Percentiles rank a stretch among this genome's conserved stretches.
phyloP scores from a whole-genome alignment of 2,113 vertebrate species.

The Thamnaconus septentrionalis region DNA sequence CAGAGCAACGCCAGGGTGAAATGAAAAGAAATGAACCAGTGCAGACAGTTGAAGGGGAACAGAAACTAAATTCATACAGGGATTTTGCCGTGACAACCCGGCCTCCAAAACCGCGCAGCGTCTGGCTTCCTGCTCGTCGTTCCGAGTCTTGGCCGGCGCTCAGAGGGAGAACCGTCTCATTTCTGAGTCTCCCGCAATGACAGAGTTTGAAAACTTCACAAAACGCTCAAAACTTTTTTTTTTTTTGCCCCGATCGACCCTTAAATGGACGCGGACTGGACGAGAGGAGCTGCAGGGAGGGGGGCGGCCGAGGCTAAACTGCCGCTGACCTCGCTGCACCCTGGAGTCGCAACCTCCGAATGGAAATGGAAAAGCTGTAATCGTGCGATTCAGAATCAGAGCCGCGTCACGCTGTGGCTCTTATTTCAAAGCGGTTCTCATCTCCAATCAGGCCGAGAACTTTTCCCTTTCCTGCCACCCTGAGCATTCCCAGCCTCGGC shows the following conservation, averaged over 20 bases:
- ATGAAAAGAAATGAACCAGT: not conserved
- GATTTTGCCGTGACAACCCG: slow-evolving; percentile 67
- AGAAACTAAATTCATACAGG: slow-evolving; percentile 5
- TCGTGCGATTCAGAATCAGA: slow-evolving; percentile 3
- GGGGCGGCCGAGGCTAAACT: not conserved
- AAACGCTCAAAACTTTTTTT: not conserved
- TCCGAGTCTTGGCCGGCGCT: slow-evolving; percentile 53
- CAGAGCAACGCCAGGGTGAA: slow-evolving; percentile 13
- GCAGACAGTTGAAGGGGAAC: not conserved
- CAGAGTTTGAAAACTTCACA: slow-evolving; percentile 35
- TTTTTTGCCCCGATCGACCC: no score
- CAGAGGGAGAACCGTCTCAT: slow-evolving; percentile 71
- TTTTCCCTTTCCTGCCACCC: slow-evolving; percentile 39
- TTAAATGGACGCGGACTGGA: no score
- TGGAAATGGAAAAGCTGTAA: not conserved
- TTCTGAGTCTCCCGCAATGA: slow-evolving; percentile 58
- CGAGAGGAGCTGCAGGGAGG: no score
- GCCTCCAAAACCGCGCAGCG: slow-evolving; percentile 51
- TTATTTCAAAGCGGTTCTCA: no score
- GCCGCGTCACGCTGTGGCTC: no score
- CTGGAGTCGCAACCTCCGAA: slow-evolving; percentile 16
- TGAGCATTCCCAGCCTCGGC: slow-evolving; percentile 52
- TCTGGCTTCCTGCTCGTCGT: slow-evolving; percentile 53
- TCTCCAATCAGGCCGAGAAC: no score
- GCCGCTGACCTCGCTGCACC: slow-evolving; percentile 33